phyloP scores from a whole-genome alignment of 1,140 invertebrate genomes.

The Rhizoglyphus robini region DNA sequence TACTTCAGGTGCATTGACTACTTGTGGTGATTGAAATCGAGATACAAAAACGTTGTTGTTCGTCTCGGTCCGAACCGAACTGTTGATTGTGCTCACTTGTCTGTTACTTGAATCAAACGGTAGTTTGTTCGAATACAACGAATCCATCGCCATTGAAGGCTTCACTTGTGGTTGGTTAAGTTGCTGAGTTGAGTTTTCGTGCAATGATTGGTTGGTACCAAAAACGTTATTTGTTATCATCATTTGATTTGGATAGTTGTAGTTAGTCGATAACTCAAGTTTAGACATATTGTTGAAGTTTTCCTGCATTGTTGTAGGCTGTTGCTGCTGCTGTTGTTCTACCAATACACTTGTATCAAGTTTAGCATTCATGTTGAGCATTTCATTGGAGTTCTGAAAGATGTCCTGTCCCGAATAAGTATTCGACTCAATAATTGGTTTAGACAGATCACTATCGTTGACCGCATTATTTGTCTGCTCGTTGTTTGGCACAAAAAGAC shows the following conservation, averaged over 20 bases:
- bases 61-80: no score
- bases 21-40: no score
- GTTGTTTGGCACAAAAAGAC: not conserved
- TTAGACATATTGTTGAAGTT: no score
- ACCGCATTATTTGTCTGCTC: not conserved
- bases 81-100: not conserved
- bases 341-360: not conserved
- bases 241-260: not conserved
- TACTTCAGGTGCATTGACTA: not conserved
- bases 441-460: not conserved
- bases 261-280: no score
- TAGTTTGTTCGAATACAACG: not conserved
- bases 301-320: no score
- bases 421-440: not conserved
- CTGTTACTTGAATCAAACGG: not conserved
- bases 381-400: not conserved
- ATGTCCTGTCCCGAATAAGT: not conserved
- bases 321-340: not conserved
- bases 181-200: not conserved
- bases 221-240: not conserved
- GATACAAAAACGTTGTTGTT: no score
- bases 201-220: not conserved
- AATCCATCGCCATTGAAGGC: not conserved
- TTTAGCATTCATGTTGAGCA: not conserved
- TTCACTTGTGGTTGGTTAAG: not conserved